phyloP scores from a whole-genome alignment of 92 coral and sea anemone species.

The Pocillopora grandis region DNA sequence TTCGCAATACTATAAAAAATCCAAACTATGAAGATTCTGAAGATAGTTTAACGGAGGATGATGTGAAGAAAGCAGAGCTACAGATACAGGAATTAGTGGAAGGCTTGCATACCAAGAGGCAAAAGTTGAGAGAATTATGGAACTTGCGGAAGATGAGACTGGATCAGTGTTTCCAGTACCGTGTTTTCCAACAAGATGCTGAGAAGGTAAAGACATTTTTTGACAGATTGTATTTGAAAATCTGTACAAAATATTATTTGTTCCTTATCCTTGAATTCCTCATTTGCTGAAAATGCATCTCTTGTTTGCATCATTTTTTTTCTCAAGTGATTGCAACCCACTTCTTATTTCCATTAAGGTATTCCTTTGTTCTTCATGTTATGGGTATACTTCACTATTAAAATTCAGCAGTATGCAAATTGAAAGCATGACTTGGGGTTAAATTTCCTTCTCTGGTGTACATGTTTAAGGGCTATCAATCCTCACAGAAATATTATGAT shows the following conservation, averaged over 20 bases:
- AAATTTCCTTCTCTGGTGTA: too few species aligned
- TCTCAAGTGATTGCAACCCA: too few species aligned
- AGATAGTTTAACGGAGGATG: constrained; percentile 76
- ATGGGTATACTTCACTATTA: too few species aligned
- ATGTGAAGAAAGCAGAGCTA: constrained; percentile 74
- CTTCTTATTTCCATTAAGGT: too few species aligned
- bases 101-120: constrained; percentile 84
- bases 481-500: too few species aligned
- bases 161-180: constrained; percentile 92
- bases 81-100: constrained; percentile 83
- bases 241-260: not conserved
- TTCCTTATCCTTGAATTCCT: not conserved
- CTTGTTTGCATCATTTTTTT: not conserved
- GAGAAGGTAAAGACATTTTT: constrained; percentile 67
- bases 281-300: not conserved
- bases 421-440: too few species aligned
- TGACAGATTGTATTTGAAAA: not conserved
- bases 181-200: constrained; percentile 92
- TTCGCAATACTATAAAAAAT: constrained; percentile 66
- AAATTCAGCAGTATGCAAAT: too few species aligned
- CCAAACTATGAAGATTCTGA: constrained; percentile 70
- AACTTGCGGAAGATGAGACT: constrained; percentile 83
- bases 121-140: constrained; percentile 93
- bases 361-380: too few species aligned
- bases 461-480: too few species aligned